These are phyloP conservation scores for Ctenicera cuprea DNA, from an alignment of 2,888 invertebrate species.

Conservation along the genomic window DNA sequence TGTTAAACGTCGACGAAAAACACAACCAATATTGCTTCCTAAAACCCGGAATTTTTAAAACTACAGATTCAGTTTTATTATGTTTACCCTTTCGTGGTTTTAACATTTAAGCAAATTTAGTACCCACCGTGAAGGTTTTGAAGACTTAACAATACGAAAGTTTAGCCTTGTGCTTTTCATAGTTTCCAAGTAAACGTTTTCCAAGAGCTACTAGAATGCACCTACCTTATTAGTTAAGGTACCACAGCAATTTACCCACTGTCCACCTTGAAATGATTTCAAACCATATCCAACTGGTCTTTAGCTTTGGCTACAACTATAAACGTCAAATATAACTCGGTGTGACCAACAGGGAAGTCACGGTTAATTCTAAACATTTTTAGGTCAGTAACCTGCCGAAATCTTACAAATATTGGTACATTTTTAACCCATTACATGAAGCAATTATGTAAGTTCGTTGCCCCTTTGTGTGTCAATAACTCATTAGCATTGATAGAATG, in stretches of 20 bases:
- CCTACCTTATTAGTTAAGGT: constrained; percentile 20
- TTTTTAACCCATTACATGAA: constrained; percentile 30
- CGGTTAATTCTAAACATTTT: not conserved
- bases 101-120: not conserved
- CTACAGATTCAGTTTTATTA: too few relatives aligned
- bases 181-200: not conserved
- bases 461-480: constrained; percentile 42
- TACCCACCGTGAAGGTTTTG: constrained; percentile 16
- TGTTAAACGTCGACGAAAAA: too few relatives aligned
- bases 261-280: constrained; percentile 40
- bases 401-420: not conserved
- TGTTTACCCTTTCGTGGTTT: constrained; percentile 11
- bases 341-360: constrained; percentile 38
- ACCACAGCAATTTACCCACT: constrained; percentile 20
- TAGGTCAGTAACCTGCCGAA: constrained; percentile 16
- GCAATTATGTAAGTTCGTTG: constrained; percentile 37
- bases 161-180: constrained; percentile 29
- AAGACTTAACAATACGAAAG: not conserved
- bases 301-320: constrained; percentile 20
- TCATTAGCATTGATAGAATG: constrained; percentile 41
- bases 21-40: too few relatives aligned
- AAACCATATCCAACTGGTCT: constrained; percentile 38
- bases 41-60: too few relatives aligned
- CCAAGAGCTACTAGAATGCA: not conserved
- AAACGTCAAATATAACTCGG: constrained; percentile 28